These are phyloP conservation scores for Deroplatys truncata DNA, from an alignment of 2,888 invertebrate genomes.

Conservation along the genomic window DNA sequence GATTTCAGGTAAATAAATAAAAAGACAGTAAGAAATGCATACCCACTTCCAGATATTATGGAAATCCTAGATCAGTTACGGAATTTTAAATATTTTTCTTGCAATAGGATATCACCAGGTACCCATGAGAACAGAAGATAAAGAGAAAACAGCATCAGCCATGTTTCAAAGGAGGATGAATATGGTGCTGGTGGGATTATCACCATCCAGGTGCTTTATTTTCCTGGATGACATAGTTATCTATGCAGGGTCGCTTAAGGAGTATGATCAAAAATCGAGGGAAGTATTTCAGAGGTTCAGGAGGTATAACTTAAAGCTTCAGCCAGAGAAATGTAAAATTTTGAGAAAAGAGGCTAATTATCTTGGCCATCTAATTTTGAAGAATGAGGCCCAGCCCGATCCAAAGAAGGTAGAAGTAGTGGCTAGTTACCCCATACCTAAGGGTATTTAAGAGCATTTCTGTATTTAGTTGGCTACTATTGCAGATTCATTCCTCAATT, in stretches of 20 bases:
- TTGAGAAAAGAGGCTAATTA: conserved; percentile 9
- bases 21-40: background rate
- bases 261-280: background rate
- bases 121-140: background rate
- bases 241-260: background rate
- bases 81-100: background rate
- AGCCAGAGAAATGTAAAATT: conserved; percentile 34
- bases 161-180: background rate
- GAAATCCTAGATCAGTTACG: background rate
- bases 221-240: background rate
- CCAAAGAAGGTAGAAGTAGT: conserved; percentile 33
- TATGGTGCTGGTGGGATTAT: background rate
- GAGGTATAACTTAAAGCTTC: conserved; percentile 25
- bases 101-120: background rate
- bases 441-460: conserved; percentile 34
- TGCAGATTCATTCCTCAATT: conserved; percentile 40
- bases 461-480: conserved; percentile 41
- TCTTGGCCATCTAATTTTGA: conserved; percentile 30
- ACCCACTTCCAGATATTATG: background rate
- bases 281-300: background rate
- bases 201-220: background rate
- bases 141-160: background rate
- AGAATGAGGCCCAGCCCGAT: conserved; percentile 32
- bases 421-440: conserved; percentile 28
- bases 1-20: background rate